Base-by-base conservation (phyloP, 2,113 vertebrate genomes). In the Daboia siamensis region DNA sequence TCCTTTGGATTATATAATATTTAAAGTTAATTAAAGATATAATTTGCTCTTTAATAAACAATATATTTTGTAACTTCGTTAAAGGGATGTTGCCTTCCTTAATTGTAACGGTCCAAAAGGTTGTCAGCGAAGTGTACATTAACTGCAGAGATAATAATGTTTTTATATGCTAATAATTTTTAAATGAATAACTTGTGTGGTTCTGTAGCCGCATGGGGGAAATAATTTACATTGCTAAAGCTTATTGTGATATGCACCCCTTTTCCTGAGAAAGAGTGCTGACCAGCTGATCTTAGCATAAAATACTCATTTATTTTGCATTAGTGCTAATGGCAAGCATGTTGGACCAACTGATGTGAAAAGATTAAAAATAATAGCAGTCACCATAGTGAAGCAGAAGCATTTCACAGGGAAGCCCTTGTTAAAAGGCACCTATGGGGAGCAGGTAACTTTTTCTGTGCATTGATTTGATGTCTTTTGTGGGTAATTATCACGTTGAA, bases 141-240 rank as follows among this genome's bases (percentile, higher is more conserved):
- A 97, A 95, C 96, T 96, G 95, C 94, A 96, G 97, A 97, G 96
- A 97, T 97, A 97, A 98, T 97, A 97, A 97, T 96, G 96, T 97
- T 97, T 97, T 97, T 97, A 95, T 97, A 97, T 96, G 96, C 96
- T 97, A 97, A 97, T 97, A 97, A 96, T 97, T 97, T 97, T 97
- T 96, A 95, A 97, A 96, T 97, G 94, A 96, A 97, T 97, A 97
- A 97, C 95, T 97, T 95, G 92, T 96, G 93, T 95, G 96, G 91
- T 92, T 97, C 97, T 95, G 91, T 90, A 96, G 93, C 94, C 95
- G 94, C 97, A 94, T 0, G 3, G 96, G 96, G 95, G 95, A 94
- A 96, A 97, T 96, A 96, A 95, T 97, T 97, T 97, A 92, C 92
- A 96, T 97, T 95, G 90, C 94, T 95, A 94, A 96, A 96, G 95